Evolutionary conservation across 2,888 invertebrate genomes (phyloP), one percentile per base, ranked within the genome.

Genomic region (Netelia fuscicornis): DNA sequence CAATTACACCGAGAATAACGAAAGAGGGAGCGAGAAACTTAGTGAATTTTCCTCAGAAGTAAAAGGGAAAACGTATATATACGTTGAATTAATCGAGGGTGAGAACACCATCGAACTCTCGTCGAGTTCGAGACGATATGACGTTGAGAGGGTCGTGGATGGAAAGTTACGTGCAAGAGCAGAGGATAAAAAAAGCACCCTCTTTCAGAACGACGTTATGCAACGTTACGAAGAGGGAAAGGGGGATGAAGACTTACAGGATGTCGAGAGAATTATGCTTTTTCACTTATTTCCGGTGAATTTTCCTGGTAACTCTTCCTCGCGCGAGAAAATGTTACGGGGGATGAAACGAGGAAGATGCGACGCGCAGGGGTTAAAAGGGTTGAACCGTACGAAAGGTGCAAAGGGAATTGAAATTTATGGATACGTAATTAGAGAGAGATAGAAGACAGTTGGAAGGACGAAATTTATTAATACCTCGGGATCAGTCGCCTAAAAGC

Each of bases 1-100:
- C 64, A 79, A 79, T 79, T 79, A 72, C 44, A 60, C 44, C 54
- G 6, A 37, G 6, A 37, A 6, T 37, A 37, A 37, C 37, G 37
- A 3, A 37, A 37, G 37, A 37, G 37, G 6, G 37, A 37, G 37
- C 3, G 37, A 37, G 3, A 6, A 6, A 37, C 37, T 37, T 37
- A 8, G 37, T 37, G 37, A 37, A 37, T 37, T 37, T 37, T 37
- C 37, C 37, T 37, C 37, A 37, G 6, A 37, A 37, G 37, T 37
- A 37, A 37, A 37, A 37, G 37, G 37, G 37, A 37, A 37, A 37
- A 37, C 37, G 37, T 37, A 37, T 37, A 37, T 37, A 37, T 37
- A 37, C 37, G 37, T 37, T 37, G 37, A 37, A 37, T 37, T 37
- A 37, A 37, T 37, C 6, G 37, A 37, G 37, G 37, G 6, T 37